Evolutionary conservation across 1,140 invertebrate species (phyloP).

Genomic region (Phenacoccus solenopsis): DNA sequence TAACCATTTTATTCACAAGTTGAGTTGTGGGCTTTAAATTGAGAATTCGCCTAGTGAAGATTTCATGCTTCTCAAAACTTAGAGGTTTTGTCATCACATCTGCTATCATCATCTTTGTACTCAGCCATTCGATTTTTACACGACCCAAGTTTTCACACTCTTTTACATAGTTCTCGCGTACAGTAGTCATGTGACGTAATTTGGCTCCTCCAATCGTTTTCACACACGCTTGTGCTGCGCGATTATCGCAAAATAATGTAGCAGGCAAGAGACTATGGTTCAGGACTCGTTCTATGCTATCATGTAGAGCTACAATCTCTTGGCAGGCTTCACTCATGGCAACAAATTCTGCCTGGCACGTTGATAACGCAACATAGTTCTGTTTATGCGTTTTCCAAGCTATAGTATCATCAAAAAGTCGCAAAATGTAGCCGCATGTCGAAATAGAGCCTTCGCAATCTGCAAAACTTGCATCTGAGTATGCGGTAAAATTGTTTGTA

Average conservation of each 20-base stretch:
- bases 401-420: not conserved
- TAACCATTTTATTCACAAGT: too few species aligned
- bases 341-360: too few species aligned
- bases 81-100: not conserved
- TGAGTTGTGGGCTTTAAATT: too few species aligned
- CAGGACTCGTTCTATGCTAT: not conserved
- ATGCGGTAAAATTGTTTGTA: conserved; percentile 18
- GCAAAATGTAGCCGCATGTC: too few species aligned
- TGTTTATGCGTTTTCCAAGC: not conserved
- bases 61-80: too few species aligned
- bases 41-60: too few species aligned
- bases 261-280: not conserved
- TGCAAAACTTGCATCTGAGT: conserved; percentile 31
- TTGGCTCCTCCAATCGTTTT: not conserved
- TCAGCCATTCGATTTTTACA: not conserved
- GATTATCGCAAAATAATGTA: not conserved
- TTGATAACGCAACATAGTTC: not conserved
- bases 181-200: not conserved
- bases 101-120: not conserved
- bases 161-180: not conserved
- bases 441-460: conserved; percentile 24
- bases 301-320: not conserved
- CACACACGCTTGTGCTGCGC: not conserved
- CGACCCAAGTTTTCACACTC: not conserved
- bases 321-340: not conserved